Evolutionary conservation across 1,140 invertebrate genomes (phyloP), one percentile per base, ranked within the genome.

Genomic region (Odontomachus brunneus): DNA sequence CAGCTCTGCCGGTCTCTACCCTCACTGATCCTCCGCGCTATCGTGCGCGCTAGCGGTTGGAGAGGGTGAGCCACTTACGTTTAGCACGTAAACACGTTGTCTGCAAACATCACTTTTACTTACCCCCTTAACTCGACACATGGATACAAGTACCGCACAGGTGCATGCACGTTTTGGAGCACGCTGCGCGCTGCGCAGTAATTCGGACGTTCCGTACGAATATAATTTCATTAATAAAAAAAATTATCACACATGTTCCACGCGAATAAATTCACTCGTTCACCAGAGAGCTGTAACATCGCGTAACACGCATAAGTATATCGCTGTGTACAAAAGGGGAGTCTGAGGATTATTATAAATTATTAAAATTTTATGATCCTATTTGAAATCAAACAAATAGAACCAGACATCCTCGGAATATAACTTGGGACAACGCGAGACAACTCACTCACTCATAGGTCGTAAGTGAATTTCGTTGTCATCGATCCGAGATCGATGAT

Each of bases 91-190:
- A 90, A 90, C 90, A 90, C 84, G 87, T 89, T 89, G 86, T 89
- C 83, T 85, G 89, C 89, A 89, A 90, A 90, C 90, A 88, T 87
- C 87, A 88, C 90, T 90, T 90, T 90, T 89, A 85, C 84, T 87
- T 86, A 84, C 80, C 88, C 82, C 82, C 73, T 88, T 84, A 71
- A 62, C 78, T 33, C 26, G 67, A 33, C 26, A 48, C 67, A 62
- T n/a, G 24, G 51, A 69, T 57, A 38, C 29, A 11, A 4, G 11
- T 15, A 9, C 24, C 48, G n/a, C 44, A 33, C 60, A 59, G 26
- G 63, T 33, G 73, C 14, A 38, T 29, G 22, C 33, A 29, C 38
- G 17, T 49, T 75, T 82, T 7, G 26, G 15, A 17, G 3, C 22
- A 15, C 19, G 67, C 17, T 48, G 19, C 14, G 51, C n/a, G 26